Conservation (phyloP, 2,113 vertebrate species). For the Lonchura striata region DNA sequence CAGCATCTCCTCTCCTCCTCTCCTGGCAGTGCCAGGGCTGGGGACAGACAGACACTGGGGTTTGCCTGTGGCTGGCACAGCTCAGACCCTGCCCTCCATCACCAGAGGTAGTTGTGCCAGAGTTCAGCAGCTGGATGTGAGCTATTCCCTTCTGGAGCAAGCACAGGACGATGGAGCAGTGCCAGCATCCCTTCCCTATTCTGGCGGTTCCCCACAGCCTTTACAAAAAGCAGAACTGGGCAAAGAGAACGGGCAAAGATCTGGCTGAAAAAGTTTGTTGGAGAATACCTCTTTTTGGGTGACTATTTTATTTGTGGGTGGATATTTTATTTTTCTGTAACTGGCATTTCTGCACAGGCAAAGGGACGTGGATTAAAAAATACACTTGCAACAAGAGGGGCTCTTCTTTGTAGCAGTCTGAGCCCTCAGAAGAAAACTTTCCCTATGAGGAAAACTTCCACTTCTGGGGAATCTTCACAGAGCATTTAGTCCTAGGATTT, state of each 20-base stretch:
- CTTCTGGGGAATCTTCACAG: neutral
- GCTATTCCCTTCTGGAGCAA: fast-evolving
- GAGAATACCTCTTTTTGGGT: neutral
- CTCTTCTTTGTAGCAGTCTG: neutral
- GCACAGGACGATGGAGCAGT: neutral
- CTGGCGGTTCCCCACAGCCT: neutral
- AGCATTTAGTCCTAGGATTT: neutral
- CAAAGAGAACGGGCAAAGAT: neutral
- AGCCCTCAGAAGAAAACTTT: neutral
- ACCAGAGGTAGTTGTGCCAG: neutral
- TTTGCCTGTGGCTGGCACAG: neutral
- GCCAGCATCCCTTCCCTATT: neutral
- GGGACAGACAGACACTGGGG: fast-evolving
- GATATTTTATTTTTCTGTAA: neutral
- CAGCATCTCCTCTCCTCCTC: neutral
- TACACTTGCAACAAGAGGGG: neutral
- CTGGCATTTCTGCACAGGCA: neutral
- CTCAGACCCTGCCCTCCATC: neutral
- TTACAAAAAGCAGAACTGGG: neutral
- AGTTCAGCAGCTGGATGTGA: fast-evolving
- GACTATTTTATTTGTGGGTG: neutral
- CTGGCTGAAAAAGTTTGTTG: neutral
- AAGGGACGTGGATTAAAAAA: fast-evolving
- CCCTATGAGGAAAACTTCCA: neutral
- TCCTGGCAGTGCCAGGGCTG: neutral